Percentiles rank a stretch among this genome's conserved stretches.
Conservation (phyloP, 1,140 invertebrate genomes). For the Achatina immaculata region DNA sequence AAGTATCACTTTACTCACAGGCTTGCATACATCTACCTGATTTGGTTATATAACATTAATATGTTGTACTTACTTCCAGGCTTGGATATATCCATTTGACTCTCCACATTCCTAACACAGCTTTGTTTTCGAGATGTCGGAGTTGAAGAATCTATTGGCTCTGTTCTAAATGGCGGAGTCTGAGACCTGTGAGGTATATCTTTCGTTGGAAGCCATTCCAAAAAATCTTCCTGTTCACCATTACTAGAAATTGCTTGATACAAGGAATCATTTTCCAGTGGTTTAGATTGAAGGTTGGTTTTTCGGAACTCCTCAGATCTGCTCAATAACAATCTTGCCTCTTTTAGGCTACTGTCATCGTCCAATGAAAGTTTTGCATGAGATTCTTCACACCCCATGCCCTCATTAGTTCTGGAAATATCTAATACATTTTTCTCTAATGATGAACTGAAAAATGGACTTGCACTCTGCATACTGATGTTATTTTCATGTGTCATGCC, state of each 20-base stretch:
- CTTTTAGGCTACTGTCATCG: slow-evolving; percentile 10
- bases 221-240: slow-evolving; percentile 2
- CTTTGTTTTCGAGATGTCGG: neutral
- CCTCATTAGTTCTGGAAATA: neutral
- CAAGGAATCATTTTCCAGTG: slow-evolving; percentile 4
- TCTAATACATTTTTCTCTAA: neutral
- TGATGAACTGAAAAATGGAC: neutral
- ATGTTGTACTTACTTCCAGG: slow-evolving; percentile 33
- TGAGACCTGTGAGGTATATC: neutral
- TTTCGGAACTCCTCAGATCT: slow-evolving; percentile 19
- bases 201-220: neutral
- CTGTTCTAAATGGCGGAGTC: neutral
- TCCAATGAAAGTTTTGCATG: neutral
- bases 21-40: no score
- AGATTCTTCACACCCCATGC: neutral
- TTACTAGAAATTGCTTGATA: neutral
- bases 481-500: neutral
- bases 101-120: neutral
- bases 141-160: slow-evolving; percentile 5
- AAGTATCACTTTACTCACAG: no score
- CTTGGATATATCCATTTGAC: neutral
- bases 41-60: no score
- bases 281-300: neutral
- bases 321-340: slow-evolving; percentile 16
- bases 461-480: slow-evolving; percentile 10